Conservation (phyloP, 2,113 vertebrate genomes). For the Psittacara wagleri region DNA sequence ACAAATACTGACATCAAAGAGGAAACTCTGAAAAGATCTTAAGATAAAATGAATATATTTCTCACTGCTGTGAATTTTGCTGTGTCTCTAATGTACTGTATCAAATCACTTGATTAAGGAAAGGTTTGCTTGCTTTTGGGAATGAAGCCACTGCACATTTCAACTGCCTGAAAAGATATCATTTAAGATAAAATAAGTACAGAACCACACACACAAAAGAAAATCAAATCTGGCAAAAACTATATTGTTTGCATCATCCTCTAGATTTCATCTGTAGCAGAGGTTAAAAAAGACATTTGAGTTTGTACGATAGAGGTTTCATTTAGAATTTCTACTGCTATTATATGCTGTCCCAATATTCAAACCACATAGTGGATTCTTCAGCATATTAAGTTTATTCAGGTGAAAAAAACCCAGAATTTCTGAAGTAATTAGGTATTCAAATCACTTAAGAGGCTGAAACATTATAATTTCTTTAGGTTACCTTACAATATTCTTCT, state of each 20-base stretch:
- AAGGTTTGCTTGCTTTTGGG: not conserved
- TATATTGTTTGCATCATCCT: not conserved
- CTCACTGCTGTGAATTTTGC: constrained; percentile 16
- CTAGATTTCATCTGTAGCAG: not conserved
- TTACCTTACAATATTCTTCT: not conserved
- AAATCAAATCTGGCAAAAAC: not conserved
- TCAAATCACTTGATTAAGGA: constrained; percentile 15
- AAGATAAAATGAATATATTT: constrained; percentile 8
- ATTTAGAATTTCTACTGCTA: not conserved
- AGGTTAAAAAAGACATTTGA: not conserved
- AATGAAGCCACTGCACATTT: constrained; percentile 15
- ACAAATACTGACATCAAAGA: not conserved
- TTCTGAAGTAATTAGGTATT: not conserved
- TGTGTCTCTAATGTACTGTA: constrained; percentile 13
- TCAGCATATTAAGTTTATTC: not conserved
- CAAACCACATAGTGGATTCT: not conserved
- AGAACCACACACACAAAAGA: not conserved
- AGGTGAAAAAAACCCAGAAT: not conserved
- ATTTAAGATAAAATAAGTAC: not conserved
- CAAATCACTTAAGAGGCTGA: not conserved
- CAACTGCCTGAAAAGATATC: not conserved
- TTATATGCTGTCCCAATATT: not conserved
- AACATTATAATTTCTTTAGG: not conserved
- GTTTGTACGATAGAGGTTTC: not conserved
- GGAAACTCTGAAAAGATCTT: not conserved